These are phyloP conservation scores for Cephus pulcher DNA, from an alignment of 2,888 invertebrate genomes.

Conservation along the genomic window DNA sequence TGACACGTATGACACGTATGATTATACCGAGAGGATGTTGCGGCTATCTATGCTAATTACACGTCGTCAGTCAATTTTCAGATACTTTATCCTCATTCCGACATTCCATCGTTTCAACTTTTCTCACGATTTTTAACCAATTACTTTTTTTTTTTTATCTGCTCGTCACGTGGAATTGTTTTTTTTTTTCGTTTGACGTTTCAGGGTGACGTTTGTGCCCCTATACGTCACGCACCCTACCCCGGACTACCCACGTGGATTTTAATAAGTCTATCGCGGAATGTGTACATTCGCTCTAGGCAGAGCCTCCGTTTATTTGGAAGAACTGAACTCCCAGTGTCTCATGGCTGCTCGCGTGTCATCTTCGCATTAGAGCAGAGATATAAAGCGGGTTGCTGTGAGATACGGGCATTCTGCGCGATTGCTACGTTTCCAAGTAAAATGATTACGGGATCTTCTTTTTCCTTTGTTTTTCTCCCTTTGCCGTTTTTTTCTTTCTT, in stretches of 20 bases:
- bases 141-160: conserved; percentile 4
- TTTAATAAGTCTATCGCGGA: background rate
- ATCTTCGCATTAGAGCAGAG: conserved; percentile 43
- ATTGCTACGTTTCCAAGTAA: conserved; percentile 34
- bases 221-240: too few relatives aligned
- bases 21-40: conserved; percentile 4
- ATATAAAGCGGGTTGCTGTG: conserved; percentile 36
- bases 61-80: conserved; percentile 12
- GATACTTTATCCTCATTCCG: conserved; percentile 12
- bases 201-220: background rate
- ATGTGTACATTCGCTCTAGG: background rate
- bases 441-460: conserved; percentile 43
- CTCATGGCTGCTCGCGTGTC: conserved; percentile 42
- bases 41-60: conserved; percentile 1
- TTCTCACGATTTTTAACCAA: conserved; percentile 14
- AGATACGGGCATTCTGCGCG: conserved; percentile 36
- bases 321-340: background rate
- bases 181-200: too few relatives aligned
- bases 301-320: background rate
- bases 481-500: background rate
- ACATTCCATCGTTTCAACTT: background rate
- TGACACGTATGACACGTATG: background rate
- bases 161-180: background rate
- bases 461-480: conserved; percentile 2
- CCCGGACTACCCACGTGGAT: too few relatives aligned